Base-by-base conservation (phyloP, 2,888 invertebrate species). In the Campaea margaritaria region DNA sequence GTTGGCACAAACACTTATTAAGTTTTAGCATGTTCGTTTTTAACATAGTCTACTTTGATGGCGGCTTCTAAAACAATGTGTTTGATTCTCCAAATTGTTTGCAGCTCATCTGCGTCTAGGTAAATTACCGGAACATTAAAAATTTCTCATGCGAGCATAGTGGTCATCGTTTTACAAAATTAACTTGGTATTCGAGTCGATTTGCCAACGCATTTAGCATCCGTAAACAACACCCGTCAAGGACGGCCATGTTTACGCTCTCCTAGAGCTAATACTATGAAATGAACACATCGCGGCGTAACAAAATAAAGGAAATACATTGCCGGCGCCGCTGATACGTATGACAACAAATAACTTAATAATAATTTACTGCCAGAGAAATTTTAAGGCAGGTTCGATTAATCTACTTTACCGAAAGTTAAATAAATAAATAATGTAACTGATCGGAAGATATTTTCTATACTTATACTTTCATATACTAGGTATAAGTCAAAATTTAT, bases 151-250 rank as follows among this genome's bases (percentile, higher is more conserved):
- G 56, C 47, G 13, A 44, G 31, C 28, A 36, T 44, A 39, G 45
- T 65, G 62, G 67, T 71, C 72, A 69, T 74, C 68, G 58, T 71
- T 72, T 75, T 66, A 73, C 65, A 71, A 71, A 76, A 75, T 74
- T 71, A 75, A 75, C 72, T 65, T 67, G 64, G 68, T 69, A 70
- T 74, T 76, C 63, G 72, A 79, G 78, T 82, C 79, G 74, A 82
- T 82, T 84, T 83, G 79, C 78, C 81, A 85, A 86, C 79, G 71
- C 75, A 75, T 78, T 78, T 75, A 77, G 78, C 78, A 83, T 89
- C 83, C 85, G 87, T 87, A 88, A 88, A 89, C 88, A 89, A 76
- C 69, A 65, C 60, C 70, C 74, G 75, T 73, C 87, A 89, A 90
- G 90, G 89, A 72, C 88, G 77, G 62, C 66, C 62, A 67, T 87